Conservation (phyloP, 2,113 vertebrate species). For the Thalassarche chlororhynchos region DNA sequence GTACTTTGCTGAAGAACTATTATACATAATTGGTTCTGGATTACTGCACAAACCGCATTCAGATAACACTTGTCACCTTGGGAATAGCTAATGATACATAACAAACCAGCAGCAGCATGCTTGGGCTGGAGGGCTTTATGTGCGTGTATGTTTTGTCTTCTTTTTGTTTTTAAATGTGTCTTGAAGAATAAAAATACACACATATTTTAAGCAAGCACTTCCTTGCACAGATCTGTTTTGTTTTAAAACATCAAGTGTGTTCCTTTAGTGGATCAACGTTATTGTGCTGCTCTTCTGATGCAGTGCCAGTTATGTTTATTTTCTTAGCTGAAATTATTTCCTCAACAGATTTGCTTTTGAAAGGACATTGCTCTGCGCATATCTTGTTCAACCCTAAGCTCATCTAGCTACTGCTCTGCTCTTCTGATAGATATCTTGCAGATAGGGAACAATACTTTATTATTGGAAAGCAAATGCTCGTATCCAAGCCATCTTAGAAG, state of each 20-base stretch:
- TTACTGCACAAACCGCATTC: conserved; percentile 11
- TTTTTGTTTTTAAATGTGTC: background rate
- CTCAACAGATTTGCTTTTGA: conserved; percentile 28
- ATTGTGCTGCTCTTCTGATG: conserved; percentile 23
- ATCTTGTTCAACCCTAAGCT: background rate
- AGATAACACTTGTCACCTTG: conserved; percentile 1
- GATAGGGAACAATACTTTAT: background rate
- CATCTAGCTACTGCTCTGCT: background rate
- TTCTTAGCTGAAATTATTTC: conserved; percentile 46
- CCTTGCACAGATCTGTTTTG: conserved; percentile 3
- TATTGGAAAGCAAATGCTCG: background rate
- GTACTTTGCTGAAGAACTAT: background rate
- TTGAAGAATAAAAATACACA: background rate
- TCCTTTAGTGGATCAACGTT: background rate
- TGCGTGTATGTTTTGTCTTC: background rate
- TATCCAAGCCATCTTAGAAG: background rate
- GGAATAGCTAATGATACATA: background rate
- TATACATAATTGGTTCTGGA: conserved; percentile 45
- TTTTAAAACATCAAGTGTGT: background rate
- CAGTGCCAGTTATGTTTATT: conserved; percentile 20
- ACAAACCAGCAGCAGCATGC: background rate
- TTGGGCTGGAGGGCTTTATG: background rate
- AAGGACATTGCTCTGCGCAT: background rate
- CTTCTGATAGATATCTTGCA: background rate
- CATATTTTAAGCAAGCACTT: background rate